Conservation (phyloP, 2,113 vertebrate genomes). For the Ceyx melanurus region DNA sequence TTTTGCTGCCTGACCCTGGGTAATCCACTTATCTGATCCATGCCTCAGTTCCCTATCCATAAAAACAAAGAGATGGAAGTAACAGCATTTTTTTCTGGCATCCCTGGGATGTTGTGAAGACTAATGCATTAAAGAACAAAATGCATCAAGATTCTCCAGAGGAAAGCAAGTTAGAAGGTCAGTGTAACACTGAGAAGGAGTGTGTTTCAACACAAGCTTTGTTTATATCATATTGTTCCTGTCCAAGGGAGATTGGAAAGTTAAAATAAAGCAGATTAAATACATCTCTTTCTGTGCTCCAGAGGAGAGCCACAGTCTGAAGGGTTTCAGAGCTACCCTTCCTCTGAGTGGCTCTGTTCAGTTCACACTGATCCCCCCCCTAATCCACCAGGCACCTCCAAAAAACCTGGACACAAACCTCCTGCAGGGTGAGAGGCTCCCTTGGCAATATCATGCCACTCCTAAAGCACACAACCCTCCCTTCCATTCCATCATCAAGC, state of each 20-base stretch:
- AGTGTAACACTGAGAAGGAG: not conserved
- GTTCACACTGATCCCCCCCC: accelerated
- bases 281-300: not conserved
- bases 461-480: not conserved
- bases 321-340: not conserved
- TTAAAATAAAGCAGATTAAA: not conserved
- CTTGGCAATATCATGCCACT: not conserved
- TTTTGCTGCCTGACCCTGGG: not conserved
- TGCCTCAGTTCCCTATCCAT: not conserved
- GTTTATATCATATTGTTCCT: not conserved
- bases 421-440: not conserved
- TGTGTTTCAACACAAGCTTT: not conserved
- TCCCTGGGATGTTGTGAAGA: not conserved
- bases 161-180: not conserved
- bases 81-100: not conserved
- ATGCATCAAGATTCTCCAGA: not conserved
- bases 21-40: not conserved
- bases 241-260: not conserved
- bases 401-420: not conserved
- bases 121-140: not conserved
- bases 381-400: not conserved
- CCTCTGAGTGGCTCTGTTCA: not conserved
- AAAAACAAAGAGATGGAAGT: not conserved
- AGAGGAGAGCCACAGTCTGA: not conserved
- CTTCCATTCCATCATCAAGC: not conserved